Evolutionary conservation across 23 tunicate species (phyloP), one percentile per base, ranked within the genome.

Genomic region (Trididemnum miniatum): DNA sequence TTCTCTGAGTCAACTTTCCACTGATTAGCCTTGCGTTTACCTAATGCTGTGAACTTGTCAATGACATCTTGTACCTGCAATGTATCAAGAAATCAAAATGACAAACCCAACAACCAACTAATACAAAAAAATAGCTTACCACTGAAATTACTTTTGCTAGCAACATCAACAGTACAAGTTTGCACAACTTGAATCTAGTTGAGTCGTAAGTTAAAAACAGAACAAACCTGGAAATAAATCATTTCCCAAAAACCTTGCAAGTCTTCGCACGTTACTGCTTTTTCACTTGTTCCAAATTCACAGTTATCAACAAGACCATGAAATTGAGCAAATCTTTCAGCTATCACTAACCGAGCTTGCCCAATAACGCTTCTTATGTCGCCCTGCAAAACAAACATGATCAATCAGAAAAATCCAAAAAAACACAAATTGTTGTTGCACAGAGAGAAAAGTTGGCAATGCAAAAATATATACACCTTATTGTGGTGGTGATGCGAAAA

Each of bases 191-290:
- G 35, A n/a, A n/a, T n/a, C n/a, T n/a, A n/a, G n/a, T 54, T 18
- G 31, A n/a, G n/a, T n/a, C n/a, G n/a, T n/a, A n/a, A n/a, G n/a
- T n/a, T n/a, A n/a, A n/a, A n/a, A n/a, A n/a, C n/a, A n/a, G 26
- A 12, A 65, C 38, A 30, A 62, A 93, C 98, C 89, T 93, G 98
- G 54, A 93, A 84, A 63, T 80, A 79, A 36, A 93, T 84, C 98
- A 93, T 93, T 33, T 93, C 98, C 98, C 98, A 93, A 77, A 93
- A 93, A 27, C 98, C 98, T 59, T 93, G 89, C 37, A 93, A 76
- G 51, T 93, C 98, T 31, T 59, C 65, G 52, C 84, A 88, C 1
- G 83, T 83, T 12, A 93, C 88, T 20, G 87, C 76, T 54, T 93
- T 93, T 78, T 93, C 98, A 77, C 87, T 80, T 44, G 89, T 84